Evolutionary conservation across 2,797 vertebrate genomes (phyloP), one percentile per base, ranked within the genome.

Genomic region (Centropyge bicolor): DNA sequence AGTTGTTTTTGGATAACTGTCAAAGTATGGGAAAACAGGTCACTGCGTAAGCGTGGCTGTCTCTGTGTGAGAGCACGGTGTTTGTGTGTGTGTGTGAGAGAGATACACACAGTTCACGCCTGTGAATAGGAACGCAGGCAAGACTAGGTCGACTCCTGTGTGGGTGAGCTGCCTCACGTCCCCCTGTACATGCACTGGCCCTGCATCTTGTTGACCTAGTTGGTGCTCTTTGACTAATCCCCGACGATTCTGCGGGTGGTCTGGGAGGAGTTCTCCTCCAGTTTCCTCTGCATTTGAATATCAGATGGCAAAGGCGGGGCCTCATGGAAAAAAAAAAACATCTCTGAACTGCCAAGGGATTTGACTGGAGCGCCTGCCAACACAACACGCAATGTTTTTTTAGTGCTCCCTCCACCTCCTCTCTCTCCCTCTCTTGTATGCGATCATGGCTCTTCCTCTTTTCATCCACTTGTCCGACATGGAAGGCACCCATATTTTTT

Each of bases 151-250:
- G 82, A 69, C 89, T 92, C 88, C 87, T 87, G 85, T 85, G 90
- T 91, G 91, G 86, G 74, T 84, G 88, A 87, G 83, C 78, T 73
- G 87, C 89, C 67, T 89, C 62, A 13, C 48, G 82, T 86, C 80
- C 81, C 86, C 80, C 70, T 81, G 81, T 89, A 85, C 89, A 83
- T 60, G 87, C 88, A 76, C 86, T 77, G 91, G 90, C 86, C 88
- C 86, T 88, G 86, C 88, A 89, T 94, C 93, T 95, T 95, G 92
- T 94, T 95, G 95, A 96, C 95, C 95, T 95, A 96, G 89, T 95
- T 96, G 93, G 90, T 94, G 91, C 92, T 93, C 93, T 95, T 93
- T 93, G 94, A 94, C 91, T 96, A 95, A 96, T 95, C 94, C 94
- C 92, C 75, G 86, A 80, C 62, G 84, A 71, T 93, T 86, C 90